Evolutionary conservation across 2,797 vertebrate genomes (phyloP), one percentile per base, ranked within the genome.

Genomic region (Myotis vivesi): DNA sequence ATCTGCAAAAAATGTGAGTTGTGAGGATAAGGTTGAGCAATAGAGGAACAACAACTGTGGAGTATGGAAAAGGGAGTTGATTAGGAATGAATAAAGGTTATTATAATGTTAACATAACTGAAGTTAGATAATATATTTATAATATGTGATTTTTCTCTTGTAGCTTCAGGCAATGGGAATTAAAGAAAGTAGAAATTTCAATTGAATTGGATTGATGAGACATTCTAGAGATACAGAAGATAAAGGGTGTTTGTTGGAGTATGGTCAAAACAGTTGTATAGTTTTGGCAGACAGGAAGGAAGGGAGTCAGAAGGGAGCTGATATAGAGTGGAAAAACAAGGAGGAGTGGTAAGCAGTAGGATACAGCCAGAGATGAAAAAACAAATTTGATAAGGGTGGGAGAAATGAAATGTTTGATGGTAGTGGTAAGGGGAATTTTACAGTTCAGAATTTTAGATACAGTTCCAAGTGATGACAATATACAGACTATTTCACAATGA

Each of bases 181-280:
- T 76, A 23, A 95, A 89, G 33, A 82, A 89, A 77, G 23, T 84
- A 68, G 92, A 72, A 66, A 83, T 83, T 92, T 71, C 51, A 9
- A 1, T 53, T 87, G 49, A 44, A 30, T 38, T 59, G 16, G 20
- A 41, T 72, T 94, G 49, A 46, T 49, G 44, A 66, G 33, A 68
- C 30, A 23, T 41, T 90, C 7, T 41, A 81, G 59, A 64, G 68
- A 80, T 41, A 36, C n/a, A 59, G 62, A 76, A 84, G 59, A 66
- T 76, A 64, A 85, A 81, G 25, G 5, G 20, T 69, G 16, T 83
- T 36, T 91, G n/a, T 66, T 82, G 44, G 38, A 83, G 20, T 68
- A 22, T 13, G 36, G 64, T 79, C 57, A 87, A 11, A 87, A 68
- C 25, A 22, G 53, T 62, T 57, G 5, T 62, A 10, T 68, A 85